phyloP scores from a whole-genome alignment of 2,113 vertebrate species.

The Lagopus leucura region DNA sequence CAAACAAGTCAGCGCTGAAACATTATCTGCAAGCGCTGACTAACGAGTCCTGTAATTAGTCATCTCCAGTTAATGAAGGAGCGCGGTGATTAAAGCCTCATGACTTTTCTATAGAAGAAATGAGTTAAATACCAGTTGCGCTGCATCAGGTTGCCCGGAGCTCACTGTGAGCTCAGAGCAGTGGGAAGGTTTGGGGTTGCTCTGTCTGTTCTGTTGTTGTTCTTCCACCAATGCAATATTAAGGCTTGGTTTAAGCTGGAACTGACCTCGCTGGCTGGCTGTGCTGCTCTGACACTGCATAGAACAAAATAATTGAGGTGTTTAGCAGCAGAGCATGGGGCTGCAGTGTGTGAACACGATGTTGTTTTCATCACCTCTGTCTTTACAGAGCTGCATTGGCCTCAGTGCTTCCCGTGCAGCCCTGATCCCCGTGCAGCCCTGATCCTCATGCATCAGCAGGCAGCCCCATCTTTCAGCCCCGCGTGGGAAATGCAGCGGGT shows the following conservation, averaged over 20 bases:
- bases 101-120: neutral
- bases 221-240: neutral
- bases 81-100: neutral
- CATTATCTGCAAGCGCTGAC: neutral
- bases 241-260: too few species aligned
- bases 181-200: neutral
- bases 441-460: too few species aligned
- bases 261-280: too few species aligned
- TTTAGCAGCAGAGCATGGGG: neutral
- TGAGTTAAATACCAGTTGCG: neutral
- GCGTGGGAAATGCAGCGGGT: too few species aligned
- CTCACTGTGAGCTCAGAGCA: neutral
- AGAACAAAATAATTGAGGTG: neutral
- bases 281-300: neutral
- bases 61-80: conserved; percentile 11
- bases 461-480: too few species aligned
- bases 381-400: neutral
- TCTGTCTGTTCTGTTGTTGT: too few species aligned
- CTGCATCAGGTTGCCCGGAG: neutral
- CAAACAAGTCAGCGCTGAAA: neutral
- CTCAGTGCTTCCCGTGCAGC: neutral
- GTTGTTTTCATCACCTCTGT: neutral
- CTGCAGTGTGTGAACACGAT: accelerated
- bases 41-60: neutral
- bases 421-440: neutral